These are phyloP conservation scores for Sarcophaga caerulescens DNA, from an alignment of 2,888 invertebrate species.

Conservation along the genomic window DNA sequence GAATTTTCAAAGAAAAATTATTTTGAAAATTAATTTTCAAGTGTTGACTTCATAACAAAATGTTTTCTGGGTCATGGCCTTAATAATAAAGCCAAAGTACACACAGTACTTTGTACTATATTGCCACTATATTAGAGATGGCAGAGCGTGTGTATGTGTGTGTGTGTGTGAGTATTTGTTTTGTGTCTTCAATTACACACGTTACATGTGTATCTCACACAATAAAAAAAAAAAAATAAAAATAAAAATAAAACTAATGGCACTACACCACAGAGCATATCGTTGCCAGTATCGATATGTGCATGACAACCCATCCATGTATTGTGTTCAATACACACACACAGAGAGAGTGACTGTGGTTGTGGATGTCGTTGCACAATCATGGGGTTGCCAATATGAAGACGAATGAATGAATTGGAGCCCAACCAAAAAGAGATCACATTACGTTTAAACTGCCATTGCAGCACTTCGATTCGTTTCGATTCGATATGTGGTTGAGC, in stretches of 20 bases:
- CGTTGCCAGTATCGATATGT: background rate
- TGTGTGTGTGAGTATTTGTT: background rate
- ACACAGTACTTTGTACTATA: background rate
- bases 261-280: background rate
- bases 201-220: slow-evolving; percentile 54
- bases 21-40: too few species aligned
- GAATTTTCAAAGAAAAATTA: too few species aligned
- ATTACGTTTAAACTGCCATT: background rate
- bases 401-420: background rate
- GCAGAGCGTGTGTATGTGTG: background rate
- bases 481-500: background rate
- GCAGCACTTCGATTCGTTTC: background rate
- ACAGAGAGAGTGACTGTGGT: background rate
- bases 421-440: background rate
- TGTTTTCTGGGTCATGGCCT: background rate
- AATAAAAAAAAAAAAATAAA: slow-evolving; percentile 14
- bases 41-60: background rate
- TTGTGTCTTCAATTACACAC: slow-evolving; percentile 49
- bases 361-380: background rate
- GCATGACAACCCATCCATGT: background rate
- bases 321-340: background rate
- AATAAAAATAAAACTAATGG: background rate
- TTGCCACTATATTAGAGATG: background rate
- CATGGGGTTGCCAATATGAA: background rate
- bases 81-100: background rate